phyloP scores from a whole-genome alignment of 1,140 invertebrate genomes.

The Heliconius hermathena region DNA sequence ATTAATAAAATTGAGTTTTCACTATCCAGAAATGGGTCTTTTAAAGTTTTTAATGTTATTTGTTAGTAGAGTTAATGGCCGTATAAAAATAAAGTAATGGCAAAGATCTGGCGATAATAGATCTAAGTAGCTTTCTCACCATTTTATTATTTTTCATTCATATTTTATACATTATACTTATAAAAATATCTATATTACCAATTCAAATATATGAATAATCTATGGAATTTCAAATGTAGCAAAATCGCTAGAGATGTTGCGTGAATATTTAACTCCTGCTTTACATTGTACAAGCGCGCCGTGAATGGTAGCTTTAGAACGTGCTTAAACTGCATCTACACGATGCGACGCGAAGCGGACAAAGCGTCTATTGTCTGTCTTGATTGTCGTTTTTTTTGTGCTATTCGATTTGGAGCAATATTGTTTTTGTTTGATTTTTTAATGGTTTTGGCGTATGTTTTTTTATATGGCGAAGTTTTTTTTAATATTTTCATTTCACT shows the following conservation, averaged over 20 bases:
- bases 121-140: too few species aligned
- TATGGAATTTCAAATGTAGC: background rate
- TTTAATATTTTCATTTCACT: too few species aligned
- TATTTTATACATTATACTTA: background rate
- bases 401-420: background rate
- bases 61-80: too few species aligned
- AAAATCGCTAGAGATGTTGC: slow-evolving; percentile 1
- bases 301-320: slow-evolving; percentile 9
- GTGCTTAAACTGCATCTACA: slow-evolving; percentile 14
- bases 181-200: background rate
- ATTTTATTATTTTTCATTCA: too few species aligned
- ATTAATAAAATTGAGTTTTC: too few species aligned
- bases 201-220: background rate
- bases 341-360: background rate
- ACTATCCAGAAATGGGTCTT: too few species aligned
- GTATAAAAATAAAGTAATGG: too few species aligned
- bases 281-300: slow-evolving; percentile 3
- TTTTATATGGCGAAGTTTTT: background rate
- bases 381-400: slow-evolving; percentile 12
- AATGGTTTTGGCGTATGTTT: background rate
- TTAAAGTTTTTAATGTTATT: too few species aligned
- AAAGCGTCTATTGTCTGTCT: background rate
- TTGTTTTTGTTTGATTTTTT: background rate
- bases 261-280: background rate
- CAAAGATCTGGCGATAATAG: too few species aligned